Conservation (phyloP, 2,797 vertebrate genomes). For the Cynodonichthys magdalenae region DNA sequence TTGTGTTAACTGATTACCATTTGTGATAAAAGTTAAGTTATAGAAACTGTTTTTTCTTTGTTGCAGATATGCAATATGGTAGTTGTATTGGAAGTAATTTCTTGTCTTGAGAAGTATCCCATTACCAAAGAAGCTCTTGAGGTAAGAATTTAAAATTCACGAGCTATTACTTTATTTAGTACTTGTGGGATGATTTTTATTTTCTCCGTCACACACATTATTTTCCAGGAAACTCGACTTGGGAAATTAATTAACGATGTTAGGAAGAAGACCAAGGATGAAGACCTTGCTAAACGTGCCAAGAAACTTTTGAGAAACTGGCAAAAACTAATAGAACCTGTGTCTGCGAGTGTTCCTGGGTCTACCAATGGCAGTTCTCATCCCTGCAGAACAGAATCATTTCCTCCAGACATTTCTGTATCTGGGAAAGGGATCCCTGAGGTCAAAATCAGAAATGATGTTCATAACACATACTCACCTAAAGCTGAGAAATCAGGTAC, state of each 20-base stretch:
- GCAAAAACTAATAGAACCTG: constrained; percentile 97
- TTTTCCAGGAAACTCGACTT: constrained; percentile 90
- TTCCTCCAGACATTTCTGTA: constrained; percentile 75
- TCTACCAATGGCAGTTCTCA: constrained; percentile 93
- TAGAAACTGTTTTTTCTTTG: constrained; percentile 10
- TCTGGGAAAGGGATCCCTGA: constrained; percentile 85
- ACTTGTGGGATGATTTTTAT: neutral
- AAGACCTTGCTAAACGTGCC: constrained; percentile 97
- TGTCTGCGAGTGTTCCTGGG: constrained; percentile 75
- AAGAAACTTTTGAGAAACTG: constrained; percentile 96
- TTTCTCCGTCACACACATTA: neutral
- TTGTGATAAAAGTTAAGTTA: neutral
- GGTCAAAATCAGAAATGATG: constrained; percentile 89
- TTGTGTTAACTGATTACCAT: no score
- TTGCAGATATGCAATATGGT: constrained; percentile 98
- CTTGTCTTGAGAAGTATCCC: constrained; percentile 95
- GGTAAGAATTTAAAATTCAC: constrained; percentile 72
- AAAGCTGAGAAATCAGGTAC: constrained; percentile 88
- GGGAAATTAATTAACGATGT: constrained; percentile 99
- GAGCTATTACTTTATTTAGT: neutral
- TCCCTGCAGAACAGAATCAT: constrained; percentile 86
- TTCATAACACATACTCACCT: constrained; percentile 91
- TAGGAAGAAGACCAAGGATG: constrained; percentile 96
- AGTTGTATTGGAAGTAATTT: constrained; percentile 96
- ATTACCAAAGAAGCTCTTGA: constrained; percentile 99